Evolutionary conservation across 2,888 invertebrate species (phyloP).

Genomic region (Tiliacea aurago): DNA sequence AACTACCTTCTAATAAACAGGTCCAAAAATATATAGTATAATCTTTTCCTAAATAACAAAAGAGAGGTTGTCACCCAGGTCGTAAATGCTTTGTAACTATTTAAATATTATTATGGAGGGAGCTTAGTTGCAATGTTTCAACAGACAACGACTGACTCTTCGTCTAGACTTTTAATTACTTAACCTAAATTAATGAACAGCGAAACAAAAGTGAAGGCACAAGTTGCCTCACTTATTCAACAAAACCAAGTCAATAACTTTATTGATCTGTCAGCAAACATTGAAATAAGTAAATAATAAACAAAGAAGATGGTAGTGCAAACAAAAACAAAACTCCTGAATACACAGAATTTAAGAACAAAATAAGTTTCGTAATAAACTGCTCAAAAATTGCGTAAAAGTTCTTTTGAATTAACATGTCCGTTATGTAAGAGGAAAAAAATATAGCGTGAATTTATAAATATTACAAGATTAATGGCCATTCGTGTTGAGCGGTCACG

Average conservation of each 20-base stretch:
- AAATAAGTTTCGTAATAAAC: conserved; percentile 36
- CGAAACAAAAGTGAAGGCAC: conserved; percentile 31
- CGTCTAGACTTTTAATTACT: conserved; percentile 37
- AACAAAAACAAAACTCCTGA: conserved; percentile 34
- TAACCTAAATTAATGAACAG: conserved; percentile 39
- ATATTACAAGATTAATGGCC: not conserved
- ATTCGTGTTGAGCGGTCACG: conserved; percentile 15
- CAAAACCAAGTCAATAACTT: conserved; percentile 21
- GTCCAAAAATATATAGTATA: not conserved
- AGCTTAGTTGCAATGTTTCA: conserved; percentile 9
- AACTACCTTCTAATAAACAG: not conserved
- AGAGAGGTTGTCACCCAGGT: not conserved
- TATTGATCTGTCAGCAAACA: conserved; percentile 9
- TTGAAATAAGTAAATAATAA: conserved; percentile 5
- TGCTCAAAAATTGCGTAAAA: conserved; percentile 38
- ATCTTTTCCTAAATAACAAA: not conserved
- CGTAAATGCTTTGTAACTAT: not conserved
- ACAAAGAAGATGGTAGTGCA: conserved; percentile 15
- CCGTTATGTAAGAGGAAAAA: conserved; percentile 44
- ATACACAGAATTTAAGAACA: conserved; percentile 10
- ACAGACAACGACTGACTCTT: not conserved
- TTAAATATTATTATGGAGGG: not conserved
- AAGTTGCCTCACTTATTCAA: conserved; percentile 30
- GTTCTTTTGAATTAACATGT: conserved; percentile 19
- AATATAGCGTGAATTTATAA: not conserved